These are phyloP conservation scores for Coluber constrictor DNA, from an alignment of 2,797 vertebrate genomes.

Conservation along the genomic window DNA sequence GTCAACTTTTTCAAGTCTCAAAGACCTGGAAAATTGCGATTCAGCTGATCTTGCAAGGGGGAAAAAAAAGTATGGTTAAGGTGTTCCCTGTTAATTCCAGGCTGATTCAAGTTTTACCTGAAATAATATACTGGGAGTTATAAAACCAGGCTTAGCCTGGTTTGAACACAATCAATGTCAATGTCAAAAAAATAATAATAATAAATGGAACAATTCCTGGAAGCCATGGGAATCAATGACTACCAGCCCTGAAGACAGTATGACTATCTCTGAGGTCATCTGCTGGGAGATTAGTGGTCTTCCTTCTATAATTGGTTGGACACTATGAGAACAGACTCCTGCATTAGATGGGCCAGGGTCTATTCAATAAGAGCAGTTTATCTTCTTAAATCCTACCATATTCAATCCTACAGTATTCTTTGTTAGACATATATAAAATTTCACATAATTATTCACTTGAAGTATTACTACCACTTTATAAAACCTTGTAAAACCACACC, in stretches of 20 bases:
- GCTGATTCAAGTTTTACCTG: not conserved
- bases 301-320: not conserved
- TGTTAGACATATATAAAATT: not conserved
- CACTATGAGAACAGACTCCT: not conserved
- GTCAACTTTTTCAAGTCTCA: not conserved
- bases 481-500: not conserved
- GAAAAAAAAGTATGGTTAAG: not conserved
- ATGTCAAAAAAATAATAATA: not conserved
- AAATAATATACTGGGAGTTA: not conserved
- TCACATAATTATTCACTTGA: not conserved
- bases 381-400: not conserved
- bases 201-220: not conserved
- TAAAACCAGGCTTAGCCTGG: not conserved
- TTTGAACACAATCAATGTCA: not conserved
- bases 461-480: not conserved
- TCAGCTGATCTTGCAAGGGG: not conserved
- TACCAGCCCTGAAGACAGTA: not conserved
- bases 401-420: not conserved
- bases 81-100: not conserved
- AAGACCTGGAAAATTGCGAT: not conserved
- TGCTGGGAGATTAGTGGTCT: not conserved
- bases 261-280: not conserved
- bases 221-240: not conserved
- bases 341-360: not conserved
- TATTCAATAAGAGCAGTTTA: not conserved